Base-by-base conservation (phyloP, 2,797 vertebrate genomes). In the Pitangus sulphuratus region DNA sequence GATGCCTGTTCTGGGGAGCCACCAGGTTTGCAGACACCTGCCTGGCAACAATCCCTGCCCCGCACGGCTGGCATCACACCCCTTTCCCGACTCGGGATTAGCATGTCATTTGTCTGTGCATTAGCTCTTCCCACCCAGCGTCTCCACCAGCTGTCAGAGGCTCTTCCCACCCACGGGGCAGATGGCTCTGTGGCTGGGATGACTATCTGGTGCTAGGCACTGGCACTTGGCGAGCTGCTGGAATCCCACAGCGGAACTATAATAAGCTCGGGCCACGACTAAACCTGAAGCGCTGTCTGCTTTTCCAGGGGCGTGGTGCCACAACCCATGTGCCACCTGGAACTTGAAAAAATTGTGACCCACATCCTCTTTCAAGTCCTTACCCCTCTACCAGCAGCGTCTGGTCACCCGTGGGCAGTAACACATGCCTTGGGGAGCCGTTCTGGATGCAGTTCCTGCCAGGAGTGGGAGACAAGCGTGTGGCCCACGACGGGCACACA, bases 221-320 rank as follows among this genome's bases (percentile, higher is more conserved):
- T 39, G 14, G 8, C 65, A 50, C 54, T 56, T 25, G 74, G 65
- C 39, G 68, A 37, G 71, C 31, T 35, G 33, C 11, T 79, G 93
- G 92, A 93, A 95, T 90, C 85, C 93, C 85, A 84, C 68, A 47
- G n/a, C 39, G 11, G 30, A 39, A 33, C 92, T 92, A 91, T 77
- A 89, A 87, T 71, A 94, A 96, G 84, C 87, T 75, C 28, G 4
- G 42, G 76, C 53, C 75, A 91, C 65, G 92, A 95, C 68, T 92
- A 85, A 93, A 87, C 78, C 78, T n/a, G 64, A 83, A 92, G 45
- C 2, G 1, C 68, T 47, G n/a, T 37, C 87, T 71, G 12, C 68
- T 89, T 61, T 81, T 74, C 82, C 75, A 87, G 60, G 22, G 60
- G 89, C 86, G 35, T 37, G 3, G 0, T 42, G 89, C 90, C 84